A percentile compares a stretch with the other conserved stretches of the same genome.
These are phyloP conservation scores for Psephotus haematonotus DNA, from an alignment of 2,113 vertebrate species.

Conservation along the genomic window DNA sequence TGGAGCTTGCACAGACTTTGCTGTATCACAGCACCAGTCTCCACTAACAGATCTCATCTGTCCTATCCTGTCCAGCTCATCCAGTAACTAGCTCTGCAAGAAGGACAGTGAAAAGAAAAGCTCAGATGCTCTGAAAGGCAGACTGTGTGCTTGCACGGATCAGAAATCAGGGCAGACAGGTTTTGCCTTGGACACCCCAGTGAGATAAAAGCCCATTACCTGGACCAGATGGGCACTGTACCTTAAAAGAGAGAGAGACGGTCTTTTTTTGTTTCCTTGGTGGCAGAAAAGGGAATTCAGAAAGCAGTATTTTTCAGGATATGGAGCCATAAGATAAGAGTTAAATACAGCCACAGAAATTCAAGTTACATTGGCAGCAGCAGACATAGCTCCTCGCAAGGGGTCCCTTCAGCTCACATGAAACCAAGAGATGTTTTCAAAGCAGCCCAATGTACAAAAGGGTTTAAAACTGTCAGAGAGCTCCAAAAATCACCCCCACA, in stretches of 20 bases:
- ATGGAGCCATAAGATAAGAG: not conserved
- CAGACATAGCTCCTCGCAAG: not conserved
- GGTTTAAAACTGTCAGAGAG: not conserved
- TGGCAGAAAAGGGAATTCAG: not conserved
- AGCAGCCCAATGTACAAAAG: not conserved
- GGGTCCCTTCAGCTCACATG: accelerated
- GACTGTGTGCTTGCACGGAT: not conserved
- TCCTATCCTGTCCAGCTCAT: not conserved
- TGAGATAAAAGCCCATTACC: not conserved
- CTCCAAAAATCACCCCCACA: not conserved
- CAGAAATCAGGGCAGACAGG: not conserved
- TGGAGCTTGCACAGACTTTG: not conserved
- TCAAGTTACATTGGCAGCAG: not conserved
- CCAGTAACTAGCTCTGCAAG: not conserved
- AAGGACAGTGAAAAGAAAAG: not conserved
- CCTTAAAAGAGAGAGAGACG: not conserved
- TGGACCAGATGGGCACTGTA: not conserved
- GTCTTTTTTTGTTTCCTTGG: not conserved
- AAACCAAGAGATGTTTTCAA: not conserved
- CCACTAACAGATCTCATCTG: not conserved
- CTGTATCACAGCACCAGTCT: not conserved
- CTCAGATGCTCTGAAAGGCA: not conserved
- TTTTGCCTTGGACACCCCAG: not conserved
- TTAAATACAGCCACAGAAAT: not conserved
- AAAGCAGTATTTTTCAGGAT: not conserved